phyloP scores from a whole-genome alignment of 2,888 invertebrate genomes.

The Acronicta psi region DNA sequence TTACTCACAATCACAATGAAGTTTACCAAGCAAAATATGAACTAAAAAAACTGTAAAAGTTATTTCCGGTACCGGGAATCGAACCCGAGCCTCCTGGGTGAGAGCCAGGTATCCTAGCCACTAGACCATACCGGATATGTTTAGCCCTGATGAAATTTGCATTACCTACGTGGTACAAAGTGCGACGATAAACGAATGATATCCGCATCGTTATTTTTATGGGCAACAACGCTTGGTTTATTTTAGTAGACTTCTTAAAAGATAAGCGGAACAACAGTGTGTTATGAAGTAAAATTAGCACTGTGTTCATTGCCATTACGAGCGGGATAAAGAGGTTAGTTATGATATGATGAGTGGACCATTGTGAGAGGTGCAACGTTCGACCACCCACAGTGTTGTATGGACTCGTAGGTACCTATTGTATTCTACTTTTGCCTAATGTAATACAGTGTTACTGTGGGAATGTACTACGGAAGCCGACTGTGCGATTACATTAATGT shows the following conservation, averaged over 20 bases:
- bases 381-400: slow-evolving; percentile 73
- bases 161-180: slow-evolving; percentile 2
- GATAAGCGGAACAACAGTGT: slow-evolving; percentile 55
- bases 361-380: slow-evolving; percentile 75
- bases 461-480: slow-evolving; percentile 70
- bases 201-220: slow-evolving; percentile 47
- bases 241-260: slow-evolving; percentile 39
- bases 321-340: slow-evolving; percentile 59
- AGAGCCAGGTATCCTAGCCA: slow-evolving; percentile 90
- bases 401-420: slow-evolving; percentile 65
- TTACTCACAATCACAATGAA: slow-evolving; percentile 39
- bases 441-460: slow-evolving; percentile 59
- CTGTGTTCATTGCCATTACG: slow-evolving; percentile 58
- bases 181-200: slow-evolving; percentile 32
- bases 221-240: slow-evolving; percentile 36
- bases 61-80: slow-evolving; percentile 90
- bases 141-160: not conserved
- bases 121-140: slow-evolving; percentile 89
- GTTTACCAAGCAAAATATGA: slow-evolving; percentile 47
- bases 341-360: slow-evolving; percentile 65
- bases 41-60: slow-evolving; percentile 59
- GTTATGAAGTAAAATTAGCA: slow-evolving; percentile 60
- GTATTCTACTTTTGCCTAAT: slow-evolving; percentile 65
- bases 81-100: slow-evolving; percentile 90
- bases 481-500: slow-evolving; percentile 75